Base-by-base conservation (phyloP, 92 coral and sea anemone genomes). In the Zoanthus solanderi region DNA sequence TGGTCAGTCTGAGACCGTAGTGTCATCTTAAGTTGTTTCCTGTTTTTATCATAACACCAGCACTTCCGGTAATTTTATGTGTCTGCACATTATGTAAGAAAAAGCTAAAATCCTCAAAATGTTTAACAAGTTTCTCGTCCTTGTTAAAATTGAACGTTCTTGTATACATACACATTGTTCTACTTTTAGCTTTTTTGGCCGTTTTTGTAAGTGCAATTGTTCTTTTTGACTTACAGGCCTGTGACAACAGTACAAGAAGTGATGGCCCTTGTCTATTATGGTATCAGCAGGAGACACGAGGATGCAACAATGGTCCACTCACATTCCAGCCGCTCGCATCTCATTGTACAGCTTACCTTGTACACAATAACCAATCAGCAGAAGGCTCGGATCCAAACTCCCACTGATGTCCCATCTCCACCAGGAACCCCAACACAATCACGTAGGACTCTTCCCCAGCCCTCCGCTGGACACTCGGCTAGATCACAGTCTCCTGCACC, bases 281-380 rank as follows among this genome's bases (percentile, higher is more conserved):
- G 99, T 60, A 97, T 97, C 96, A 88, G 94, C 48, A 94, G 98
- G 84, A 95, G 99, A 9, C 99, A 95, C 73, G 99, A 97, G 85
- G 99, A 97, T 83, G 98, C 99, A 31, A 97, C 99, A 18, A 97
- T 93, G 93, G 98, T 97, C 52, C 99, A 97, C 87, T 98, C 99
- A 71, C 99, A 97, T 84, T 97, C 99, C 42, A 97, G 99, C 53
- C 97, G 99, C 52, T 97, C 99, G 3, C 99, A 97, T 71, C 96
- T 97, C 75, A 97, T 97, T 68, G 99, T 97, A 46, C 99, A 97
- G 88, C 88, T 97, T 71, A 97, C 96, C 31, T 76, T 97, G 77
- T 97, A 95, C 89, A 91, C 94, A 17, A 89, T 92, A 13, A 93
- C 96, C 87, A 91, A 88, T 78, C 93, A 92, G 78, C 90, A 83